These are phyloP conservation scores for Podargus strigoides DNA, from an alignment of 2,797 vertebrate genomes.

Conservation along the genomic window DNA sequence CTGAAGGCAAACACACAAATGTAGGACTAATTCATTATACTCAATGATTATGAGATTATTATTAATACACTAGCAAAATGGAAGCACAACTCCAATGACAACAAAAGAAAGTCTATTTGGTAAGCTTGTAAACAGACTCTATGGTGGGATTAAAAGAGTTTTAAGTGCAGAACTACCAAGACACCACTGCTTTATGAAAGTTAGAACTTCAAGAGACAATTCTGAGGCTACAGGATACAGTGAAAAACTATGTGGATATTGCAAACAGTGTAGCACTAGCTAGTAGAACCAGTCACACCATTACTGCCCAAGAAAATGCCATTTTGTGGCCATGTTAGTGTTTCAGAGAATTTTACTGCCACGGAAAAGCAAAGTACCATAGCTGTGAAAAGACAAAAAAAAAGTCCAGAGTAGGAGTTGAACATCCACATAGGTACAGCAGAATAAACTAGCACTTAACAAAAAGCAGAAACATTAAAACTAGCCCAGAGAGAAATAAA, in stretches of 20 bases:
- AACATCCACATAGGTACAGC: neutral
- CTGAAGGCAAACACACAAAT: neutral
- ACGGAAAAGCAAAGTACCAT: neutral
- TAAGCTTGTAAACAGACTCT: neutral
- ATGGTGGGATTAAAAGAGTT: neutral
- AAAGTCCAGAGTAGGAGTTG: neutral
- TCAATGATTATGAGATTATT: neutral
- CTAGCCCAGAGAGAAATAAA: neutral
- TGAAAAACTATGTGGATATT: neutral
- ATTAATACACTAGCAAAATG: neutral
- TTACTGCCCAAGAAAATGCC: neutral
- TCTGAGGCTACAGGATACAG: neutral
- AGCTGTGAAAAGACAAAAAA: neutral
- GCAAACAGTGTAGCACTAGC: accelerated
- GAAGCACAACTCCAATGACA: neutral
- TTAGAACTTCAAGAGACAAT: neutral
- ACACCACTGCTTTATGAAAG: neutral
- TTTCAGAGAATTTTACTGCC: neutral
- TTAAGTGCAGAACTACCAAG: neutral
- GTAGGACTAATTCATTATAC: neutral
- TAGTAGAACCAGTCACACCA: neutral
- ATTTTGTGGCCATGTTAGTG: neutral
- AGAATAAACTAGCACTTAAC: neutral
- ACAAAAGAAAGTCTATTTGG: neutral
- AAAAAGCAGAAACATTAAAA: neutral